A percentile compares a stretch with the other conserved stretches of the same genome.
These are phyloP conservation scores for Sanderia malayensis DNA, from an alignment of 30 jellyfish, hydroid and myxozoan genomes.

Conservation along the genomic window DNA sequence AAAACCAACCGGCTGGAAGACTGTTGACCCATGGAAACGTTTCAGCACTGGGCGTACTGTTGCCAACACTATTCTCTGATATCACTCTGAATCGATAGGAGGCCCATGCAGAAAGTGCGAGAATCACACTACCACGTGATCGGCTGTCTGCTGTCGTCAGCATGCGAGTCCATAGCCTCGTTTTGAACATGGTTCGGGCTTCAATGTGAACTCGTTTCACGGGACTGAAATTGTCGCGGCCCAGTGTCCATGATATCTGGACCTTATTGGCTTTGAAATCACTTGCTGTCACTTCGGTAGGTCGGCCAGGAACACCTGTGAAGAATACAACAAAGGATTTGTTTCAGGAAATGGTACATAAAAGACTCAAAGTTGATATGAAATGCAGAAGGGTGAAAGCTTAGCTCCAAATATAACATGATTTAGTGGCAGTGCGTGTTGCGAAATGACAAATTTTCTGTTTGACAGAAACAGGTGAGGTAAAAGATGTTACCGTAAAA, in stretches of 20 bases:
- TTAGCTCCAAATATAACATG: no score
- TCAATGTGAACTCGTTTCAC: conserved; percentile 70
- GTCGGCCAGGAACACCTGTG: conserved; percentile 93
- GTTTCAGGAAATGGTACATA: no score
- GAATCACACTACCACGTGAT: conserved; percentile 62
- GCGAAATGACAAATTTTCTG: no score
- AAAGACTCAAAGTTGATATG: no score
- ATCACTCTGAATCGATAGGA: conserved; percentile 75
- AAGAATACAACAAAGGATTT: no score
- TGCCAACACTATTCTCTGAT: conserved; percentile 85
- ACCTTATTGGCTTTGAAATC: conserved; percentile 42
- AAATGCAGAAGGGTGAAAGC: no score
- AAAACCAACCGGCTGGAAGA: conserved; percentile 66
- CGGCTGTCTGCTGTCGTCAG: conserved; percentile 45
- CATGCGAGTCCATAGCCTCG: conserved; percentile 62
- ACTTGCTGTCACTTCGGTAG: conserved; percentile 70
- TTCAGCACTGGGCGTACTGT: conserved; percentile 87
- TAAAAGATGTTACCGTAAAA: no score
- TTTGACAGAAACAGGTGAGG: no score
- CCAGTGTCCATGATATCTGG: conserved; percentile 84
- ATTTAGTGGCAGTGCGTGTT: no score
- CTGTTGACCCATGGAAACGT: conserved; percentile 84
- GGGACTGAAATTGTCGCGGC: conserved; percentile 89
- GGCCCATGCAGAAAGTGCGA: conserved; percentile 91
- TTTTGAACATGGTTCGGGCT: conserved; percentile 65